Evolutionary conservation across 1,140 invertebrate genomes (phyloP), one percentile per base, ranked within the genome.

Genomic region (Samia ricini): DNA sequence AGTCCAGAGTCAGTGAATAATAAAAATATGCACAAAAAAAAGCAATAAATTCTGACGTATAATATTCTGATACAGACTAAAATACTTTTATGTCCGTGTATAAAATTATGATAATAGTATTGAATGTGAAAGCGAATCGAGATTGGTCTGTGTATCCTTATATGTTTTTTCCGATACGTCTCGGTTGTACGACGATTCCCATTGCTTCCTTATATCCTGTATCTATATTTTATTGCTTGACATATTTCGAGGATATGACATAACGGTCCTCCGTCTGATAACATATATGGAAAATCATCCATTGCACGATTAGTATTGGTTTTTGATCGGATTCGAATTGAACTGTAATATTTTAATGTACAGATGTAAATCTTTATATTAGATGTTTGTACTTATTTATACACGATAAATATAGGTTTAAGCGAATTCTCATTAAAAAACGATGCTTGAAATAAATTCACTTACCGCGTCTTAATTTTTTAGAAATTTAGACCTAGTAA

Each of bases 211-310:
- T 76, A 85, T 85, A 81, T 82, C 78, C 79, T 66, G 61, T 76
- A 76, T 76, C 72, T 81, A 83, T 84, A 84, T 89, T 89, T 89
- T 88, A 89, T 86, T 85, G 79, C 83, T 71, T 69, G 72, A 74
- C 76, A 86, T 86, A 85, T 88, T 82, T 85, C 77, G 77, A 42
- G 33, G n/a, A 67, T 74, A 85, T 79, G 76, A 82, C 77, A 77
- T 69, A 58, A 67, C 66, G 59, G 60, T 55, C 64, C 64, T 61
- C 60, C 75, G 72, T 70, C 67, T 68, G 74, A 77, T 83, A 76
- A 79, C 70, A 80, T 83, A 85, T 81, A 79, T 78, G 69, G 74
- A 78, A 63, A 64, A 67, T 56, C 22, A 20, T 49, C 36, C 22
- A 57, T 59, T 15, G 22, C 5, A 59, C 19, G 19, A 24, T 62